Evolutionary conservation across 2,888 invertebrate species (phyloP), one percentile per base, ranked within the genome.

Genomic region (Thecophora atra): DNA sequence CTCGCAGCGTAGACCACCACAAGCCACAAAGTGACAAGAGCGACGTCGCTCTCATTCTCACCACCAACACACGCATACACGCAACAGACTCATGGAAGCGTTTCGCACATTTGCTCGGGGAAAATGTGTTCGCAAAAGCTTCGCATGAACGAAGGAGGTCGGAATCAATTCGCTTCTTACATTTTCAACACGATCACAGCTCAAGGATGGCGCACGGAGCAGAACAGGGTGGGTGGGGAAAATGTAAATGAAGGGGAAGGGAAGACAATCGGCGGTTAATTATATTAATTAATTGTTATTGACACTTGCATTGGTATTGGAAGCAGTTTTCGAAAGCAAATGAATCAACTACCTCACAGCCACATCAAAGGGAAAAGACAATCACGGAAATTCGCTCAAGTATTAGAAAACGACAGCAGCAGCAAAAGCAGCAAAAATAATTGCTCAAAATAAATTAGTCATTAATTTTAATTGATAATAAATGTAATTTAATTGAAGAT

Each of bases 311-410:
- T n/a, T n/a, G n/a, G 13, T n/a, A 47, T 3, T 47, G 47, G 5
- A 47, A 15, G 47, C 47, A 47, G 15, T 37, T n/a, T 8, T 37
- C 6, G 37, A 37, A 68, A 60, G 19, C n/a, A 19, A 42, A 64
- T n/a, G 78, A n/a, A n/a, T n/a, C n/a, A 79, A 81, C 81, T 82
- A 82, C 81, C 81, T 82, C 81, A 82, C 75, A 79, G 78, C 80
- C 79, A 82, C 77, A 77, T 76, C 76, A 77, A 76, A 79, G 17
- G 21, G 5, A 1, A 58, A 60, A 2, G 11, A 60, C 28, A n/a
- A 5, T 30, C 28, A 60, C 11, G 19, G 42, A 21, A 63, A 19
- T 63, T 47, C 47, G 63, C 42, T 11, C 37, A 42, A 75, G 75
- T 77, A 79, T 78, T 78, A 75, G 77, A 17, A 17, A 47, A 47